Evolutionary conservation across 2,113 vertebrate genomes (phyloP).

Genomic region (Cercopithecus mona): DNA sequence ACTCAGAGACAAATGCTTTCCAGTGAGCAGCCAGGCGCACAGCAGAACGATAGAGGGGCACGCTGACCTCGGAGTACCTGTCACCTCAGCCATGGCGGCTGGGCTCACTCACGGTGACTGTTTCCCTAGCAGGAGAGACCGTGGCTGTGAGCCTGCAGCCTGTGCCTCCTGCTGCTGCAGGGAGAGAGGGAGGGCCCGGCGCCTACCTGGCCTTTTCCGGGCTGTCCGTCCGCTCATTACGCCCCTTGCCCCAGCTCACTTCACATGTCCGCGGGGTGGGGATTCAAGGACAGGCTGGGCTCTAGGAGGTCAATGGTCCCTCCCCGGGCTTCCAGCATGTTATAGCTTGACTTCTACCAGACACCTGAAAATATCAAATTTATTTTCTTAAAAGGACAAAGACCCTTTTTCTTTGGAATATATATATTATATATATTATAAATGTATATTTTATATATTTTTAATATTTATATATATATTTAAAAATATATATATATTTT

Average conservation of each 20-base stretch:
- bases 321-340: fast-evolving
- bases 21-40: fast-evolving
- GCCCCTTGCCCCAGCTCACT: fast-evolving
- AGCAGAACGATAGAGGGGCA: fast-evolving
- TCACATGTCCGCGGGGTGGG: fast-evolving
- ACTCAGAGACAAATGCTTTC: not conserved
- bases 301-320: fast-evolving
- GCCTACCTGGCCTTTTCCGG: fast-evolving
- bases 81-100: fast-evolving
- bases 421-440: not conserved
- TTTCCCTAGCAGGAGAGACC: not conserved
- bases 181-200: fast-evolving
- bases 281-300: not conserved
- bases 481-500: too few relatives aligned
- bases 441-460: too few relatives aligned
- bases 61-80: fast-evolving
- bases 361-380: not conserved
- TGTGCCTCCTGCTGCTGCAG: not conserved
- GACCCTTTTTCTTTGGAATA: not conserved
- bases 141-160: not conserved
- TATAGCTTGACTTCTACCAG: not conserved
- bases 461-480: too few relatives aligned
- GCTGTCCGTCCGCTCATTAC: fast-evolving
- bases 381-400: not conserved
- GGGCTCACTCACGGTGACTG: not conserved